Conservation (phyloP, 2,888 invertebrate species). For the Trissonchulus latispiculum region DNA sequence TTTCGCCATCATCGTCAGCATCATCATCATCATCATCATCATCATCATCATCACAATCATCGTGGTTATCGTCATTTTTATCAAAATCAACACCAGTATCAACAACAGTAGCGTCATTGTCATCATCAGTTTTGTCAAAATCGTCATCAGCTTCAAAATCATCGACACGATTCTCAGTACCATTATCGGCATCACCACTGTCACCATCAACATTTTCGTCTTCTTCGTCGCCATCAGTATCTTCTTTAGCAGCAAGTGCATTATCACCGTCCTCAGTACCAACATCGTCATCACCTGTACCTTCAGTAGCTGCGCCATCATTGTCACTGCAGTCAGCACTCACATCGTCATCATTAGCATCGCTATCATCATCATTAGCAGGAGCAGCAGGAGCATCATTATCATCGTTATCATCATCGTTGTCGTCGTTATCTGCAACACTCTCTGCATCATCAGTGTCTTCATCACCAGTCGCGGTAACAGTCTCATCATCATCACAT, state of each 20-base stretch:
- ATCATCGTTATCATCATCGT: conserved; percentile 4
- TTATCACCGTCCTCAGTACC: not conserved
- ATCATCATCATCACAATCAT: no score
- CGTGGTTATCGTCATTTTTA: conserved; percentile 24
- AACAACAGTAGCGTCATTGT: conserved; percentile 22
- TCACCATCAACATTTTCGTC: conserved; percentile 19
- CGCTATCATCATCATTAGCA: conserved; percentile 1
- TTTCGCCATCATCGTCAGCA: no score
- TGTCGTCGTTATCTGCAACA: not conserved
- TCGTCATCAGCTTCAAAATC: conserved; percentile 27
- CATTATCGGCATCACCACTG: conserved; percentile 25
- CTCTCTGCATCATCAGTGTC: not conserved
- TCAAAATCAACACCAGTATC: conserved; percentile 26
- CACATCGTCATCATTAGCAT: not conserved
- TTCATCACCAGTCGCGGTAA: no score
- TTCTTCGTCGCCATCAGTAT: not conserved
- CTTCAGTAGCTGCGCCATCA: not conserved
- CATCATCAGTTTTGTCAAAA: conserved; percentile 23
- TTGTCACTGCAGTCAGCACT: not conserved
- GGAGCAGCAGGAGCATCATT: no score
- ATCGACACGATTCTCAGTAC: conserved; percentile 25
- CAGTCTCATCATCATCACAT: no score
- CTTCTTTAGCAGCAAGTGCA: not conserved
- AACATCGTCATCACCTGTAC: not conserved
- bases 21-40: conserved; percentile 21